A percentile compares a stretch with the other conserved stretches of the same genome.
Conservation (phyloP, 2,888 invertebrate genomes). For the Catocala sponsa region DNA sequence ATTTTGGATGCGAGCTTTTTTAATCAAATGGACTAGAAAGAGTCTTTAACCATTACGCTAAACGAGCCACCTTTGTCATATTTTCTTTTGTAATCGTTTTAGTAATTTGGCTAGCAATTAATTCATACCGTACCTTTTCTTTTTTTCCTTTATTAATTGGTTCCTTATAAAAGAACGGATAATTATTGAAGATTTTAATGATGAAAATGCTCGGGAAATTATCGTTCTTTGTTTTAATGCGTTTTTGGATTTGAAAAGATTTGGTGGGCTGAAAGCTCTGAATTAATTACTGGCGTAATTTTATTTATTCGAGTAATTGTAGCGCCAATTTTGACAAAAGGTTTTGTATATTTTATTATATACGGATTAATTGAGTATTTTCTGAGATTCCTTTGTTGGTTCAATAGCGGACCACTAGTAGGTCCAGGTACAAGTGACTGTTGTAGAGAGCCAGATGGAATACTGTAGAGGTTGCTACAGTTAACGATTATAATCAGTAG, state of each 20-base stretch:
- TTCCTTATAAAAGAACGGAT: conserved; percentile 44
- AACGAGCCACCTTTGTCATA: conserved; percentile 84
- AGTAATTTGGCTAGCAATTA: conserved; percentile 73
- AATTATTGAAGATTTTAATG: conserved; percentile 48
- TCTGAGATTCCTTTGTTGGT: too few species aligned
- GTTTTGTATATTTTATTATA: too few species aligned
- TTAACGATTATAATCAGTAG: too few species aligned
- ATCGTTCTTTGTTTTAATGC: conserved; percentile 40
- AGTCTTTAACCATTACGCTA: conserved; percentile 78
- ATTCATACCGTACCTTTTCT: conserved; percentile 56
- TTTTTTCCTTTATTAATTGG: conserved; percentile 49
- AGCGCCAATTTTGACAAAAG: neutral
- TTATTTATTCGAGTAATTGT: neutral
- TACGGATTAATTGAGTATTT: too few species aligned
- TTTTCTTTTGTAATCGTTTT: conserved; percentile 76
- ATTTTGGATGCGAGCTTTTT: conserved; percentile 76
- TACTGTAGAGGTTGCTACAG: too few species aligned
- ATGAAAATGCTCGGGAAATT: conserved; percentile 29
- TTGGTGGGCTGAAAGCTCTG: conserved; percentile 8
- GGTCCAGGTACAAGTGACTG: too few species aligned
- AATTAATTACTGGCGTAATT: conserved; percentile 4
- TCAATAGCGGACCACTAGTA: too few species aligned
- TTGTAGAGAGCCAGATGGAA: too few species aligned
- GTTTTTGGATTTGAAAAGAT: conserved; percentile 27
- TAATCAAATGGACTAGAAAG: conserved; percentile 83